Conservation (phyloP, 2,797 vertebrate genomes). For the Mionectes olivaceus region DNA sequence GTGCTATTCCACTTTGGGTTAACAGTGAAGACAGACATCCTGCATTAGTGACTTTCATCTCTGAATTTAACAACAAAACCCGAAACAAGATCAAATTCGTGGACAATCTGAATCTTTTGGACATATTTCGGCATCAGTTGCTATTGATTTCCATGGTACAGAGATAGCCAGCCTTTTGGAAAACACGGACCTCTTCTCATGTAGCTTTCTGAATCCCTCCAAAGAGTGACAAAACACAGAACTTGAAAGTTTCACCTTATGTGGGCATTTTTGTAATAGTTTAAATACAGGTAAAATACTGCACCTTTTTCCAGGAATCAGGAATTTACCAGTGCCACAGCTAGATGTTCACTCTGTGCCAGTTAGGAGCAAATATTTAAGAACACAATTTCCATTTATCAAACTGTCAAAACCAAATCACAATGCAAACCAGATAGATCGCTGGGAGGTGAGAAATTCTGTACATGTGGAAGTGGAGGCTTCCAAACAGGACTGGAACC, state of each 20-base stretch:
- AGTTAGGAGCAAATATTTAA: neutral
- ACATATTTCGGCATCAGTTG: neutral
- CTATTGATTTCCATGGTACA: neutral
- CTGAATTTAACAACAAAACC: neutral
- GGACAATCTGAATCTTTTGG: neutral
- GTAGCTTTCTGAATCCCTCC: neutral
- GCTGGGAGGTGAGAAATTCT: neutral
- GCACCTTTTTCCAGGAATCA: neutral
- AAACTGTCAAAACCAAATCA: neutral
- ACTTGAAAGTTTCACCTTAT: neutral
- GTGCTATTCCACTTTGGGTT: neutral
- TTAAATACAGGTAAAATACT: neutral
- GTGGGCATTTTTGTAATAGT: neutral
- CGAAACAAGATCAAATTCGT: neutral
- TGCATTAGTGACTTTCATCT: neutral
- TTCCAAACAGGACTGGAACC: neutral
- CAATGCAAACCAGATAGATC: neutral
- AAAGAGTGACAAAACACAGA: neutral
- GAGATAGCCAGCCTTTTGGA: neutral
- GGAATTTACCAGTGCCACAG: neutral
- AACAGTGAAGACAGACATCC: neutral
- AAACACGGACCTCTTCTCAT: neutral
- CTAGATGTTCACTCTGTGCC: neutral
- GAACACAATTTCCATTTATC: neutral
- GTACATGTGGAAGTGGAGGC: neutral